Percentiles rank a stretch among this genome's conserved stretches.
These are phyloP conservation scores for Penaeus indicus DNA, from an alignment of 1,140 invertebrate species.

Conservation along the genomic window DNA sequence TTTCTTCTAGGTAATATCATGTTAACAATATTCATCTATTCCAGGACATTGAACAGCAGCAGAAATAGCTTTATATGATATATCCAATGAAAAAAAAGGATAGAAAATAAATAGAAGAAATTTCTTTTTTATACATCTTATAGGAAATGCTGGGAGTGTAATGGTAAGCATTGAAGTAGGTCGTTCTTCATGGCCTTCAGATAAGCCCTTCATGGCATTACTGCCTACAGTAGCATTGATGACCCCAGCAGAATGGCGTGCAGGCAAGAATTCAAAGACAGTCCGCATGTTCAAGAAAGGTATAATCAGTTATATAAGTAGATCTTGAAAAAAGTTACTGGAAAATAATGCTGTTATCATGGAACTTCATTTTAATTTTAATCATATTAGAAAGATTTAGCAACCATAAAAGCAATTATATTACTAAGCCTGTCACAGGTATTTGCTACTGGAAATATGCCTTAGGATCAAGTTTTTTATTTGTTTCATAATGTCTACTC, in stretches of 20 bases:
- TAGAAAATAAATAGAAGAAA: too few species aligned
- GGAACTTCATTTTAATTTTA: background rate
- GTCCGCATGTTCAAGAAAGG: conserved; percentile 52
- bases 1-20: background rate
- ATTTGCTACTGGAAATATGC: too few species aligned
- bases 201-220: conserved; percentile 38
- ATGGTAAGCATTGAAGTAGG: conserved; percentile 53
- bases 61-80: background rate
- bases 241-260: conserved; percentile 31
- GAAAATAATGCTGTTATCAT: background rate
- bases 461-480: too few species aligned
- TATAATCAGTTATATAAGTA: background rate
- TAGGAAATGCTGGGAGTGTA: conserved; percentile 53
- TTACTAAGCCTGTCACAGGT: too few species aligned
- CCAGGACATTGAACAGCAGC: background rate
- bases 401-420: too few species aligned
- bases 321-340: background rate
- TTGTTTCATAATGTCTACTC: too few species aligned
- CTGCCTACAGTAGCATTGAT: conserved; percentile 41
- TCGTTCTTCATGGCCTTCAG: conserved; percentile 44
- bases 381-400: too few species aligned
- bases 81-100: background rate
- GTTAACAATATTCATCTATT: background rate
- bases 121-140: background rate
- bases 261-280: conserved; percentile 36